Percentiles rank a stretch among this genome's conserved stretches.
Evolutionary conservation across 2,888 invertebrate species (phyloP).

Genomic region (Autographa pulchrina): DNA sequence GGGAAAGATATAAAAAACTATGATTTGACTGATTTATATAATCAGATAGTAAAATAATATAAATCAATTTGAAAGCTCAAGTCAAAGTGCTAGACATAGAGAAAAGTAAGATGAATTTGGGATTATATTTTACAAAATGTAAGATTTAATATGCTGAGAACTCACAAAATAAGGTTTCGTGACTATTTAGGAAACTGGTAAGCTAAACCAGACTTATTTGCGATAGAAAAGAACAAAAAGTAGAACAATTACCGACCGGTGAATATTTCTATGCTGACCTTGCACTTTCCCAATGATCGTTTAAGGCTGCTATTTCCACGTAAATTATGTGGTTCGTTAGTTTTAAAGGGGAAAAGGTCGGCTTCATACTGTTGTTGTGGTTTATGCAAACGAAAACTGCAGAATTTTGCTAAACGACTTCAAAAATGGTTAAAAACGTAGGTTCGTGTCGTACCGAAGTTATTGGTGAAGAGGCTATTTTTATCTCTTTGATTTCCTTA

Average conservation of each 20-base stretch:
- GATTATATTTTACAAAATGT: background rate
- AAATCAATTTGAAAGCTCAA: background rate
- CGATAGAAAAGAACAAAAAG: conserved; percentile 13
- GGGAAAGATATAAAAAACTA: background rate
- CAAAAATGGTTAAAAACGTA: no score
- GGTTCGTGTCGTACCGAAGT: no score
- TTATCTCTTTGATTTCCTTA: no score
- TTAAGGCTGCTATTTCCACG: conserved; percentile 46
- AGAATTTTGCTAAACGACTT: background rate
- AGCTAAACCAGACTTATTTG: conserved; percentile 14
- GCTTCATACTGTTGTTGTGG: conserved; percentile 18
- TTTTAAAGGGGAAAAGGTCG: conserved; percentile 29
- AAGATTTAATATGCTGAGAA: background rate
- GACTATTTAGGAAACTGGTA: background rate
- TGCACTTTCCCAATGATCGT: conserved; percentile 62
- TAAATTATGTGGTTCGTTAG: conserved; percentile 48
- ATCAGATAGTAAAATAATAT: background rate
- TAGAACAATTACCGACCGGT: conserved; percentile 21
- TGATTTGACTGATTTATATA: background rate
- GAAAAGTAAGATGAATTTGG: background rate
- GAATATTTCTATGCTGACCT: conserved; percentile 46
- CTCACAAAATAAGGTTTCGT: background rate
- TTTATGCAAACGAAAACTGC: background rate
- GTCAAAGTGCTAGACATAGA: no score
- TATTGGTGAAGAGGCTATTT: no score